These are phyloP conservation scores for Phalera bucephala DNA, from an alignment of 2,888 invertebrate genomes.

Conservation along the genomic window DNA sequence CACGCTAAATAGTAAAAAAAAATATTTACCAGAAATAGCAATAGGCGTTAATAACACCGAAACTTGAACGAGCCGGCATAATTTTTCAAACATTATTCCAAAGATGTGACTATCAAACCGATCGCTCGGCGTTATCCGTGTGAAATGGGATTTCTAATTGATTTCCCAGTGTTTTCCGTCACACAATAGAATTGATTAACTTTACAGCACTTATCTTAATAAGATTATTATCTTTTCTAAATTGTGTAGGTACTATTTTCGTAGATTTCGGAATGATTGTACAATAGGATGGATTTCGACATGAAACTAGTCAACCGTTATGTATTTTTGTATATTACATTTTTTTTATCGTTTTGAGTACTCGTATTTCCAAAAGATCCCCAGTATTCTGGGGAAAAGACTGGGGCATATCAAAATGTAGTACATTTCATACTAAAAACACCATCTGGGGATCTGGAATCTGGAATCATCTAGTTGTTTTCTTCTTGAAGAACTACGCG, in stretches of 20 bases:
- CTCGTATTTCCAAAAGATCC: too few relatives aligned
- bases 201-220: conserved; percentile 14
- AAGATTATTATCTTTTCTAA: background rate
- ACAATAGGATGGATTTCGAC: background rate
- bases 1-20: too few relatives aligned
- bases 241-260: background rate
- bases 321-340: too few relatives aligned
- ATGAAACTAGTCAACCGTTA: too few relatives aligned
- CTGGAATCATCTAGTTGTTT: too few relatives aligned
- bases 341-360: too few relatives aligned
- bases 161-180: conserved; percentile 18
- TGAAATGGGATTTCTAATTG: conserved; percentile 29
- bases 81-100: conserved; percentile 12
- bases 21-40: conserved; percentile 14
- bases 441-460: too few relatives aligned
- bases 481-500: too few relatives aligned
- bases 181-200: conserved; percentile 9
- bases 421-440: too few relatives aligned
- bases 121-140: background rate
- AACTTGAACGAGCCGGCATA: conserved; percentile 4
- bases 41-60: conserved; percentile 8
- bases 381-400: too few relatives aligned
- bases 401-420: too few relatives aligned
- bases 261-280: background rate
- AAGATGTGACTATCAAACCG: background rate